Evolutionary conservation across 2,113 vertebrate genomes (phyloP), one percentile per base, ranked within the genome.

Genomic region (Lynx canadensis): DNA sequence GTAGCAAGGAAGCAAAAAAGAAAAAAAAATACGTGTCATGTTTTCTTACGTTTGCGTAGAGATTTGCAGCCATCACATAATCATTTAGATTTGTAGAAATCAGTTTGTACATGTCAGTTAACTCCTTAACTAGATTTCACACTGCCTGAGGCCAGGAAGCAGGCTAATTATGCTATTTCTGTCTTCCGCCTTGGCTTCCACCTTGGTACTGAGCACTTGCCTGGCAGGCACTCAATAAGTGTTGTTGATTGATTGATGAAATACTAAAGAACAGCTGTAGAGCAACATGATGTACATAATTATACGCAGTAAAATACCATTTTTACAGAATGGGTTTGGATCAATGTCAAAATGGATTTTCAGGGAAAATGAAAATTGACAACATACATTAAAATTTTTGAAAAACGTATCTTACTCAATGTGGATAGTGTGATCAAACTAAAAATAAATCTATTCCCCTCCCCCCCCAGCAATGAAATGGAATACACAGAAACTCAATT

Each of bases 261-360:
- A 80, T 73, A 31, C 55, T 38, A 48, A 38, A 29, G 79, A 92
- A 90, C 74, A 78, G 69, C 90, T 81, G 65, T 16, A 31, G 74
- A 81, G 50, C 38, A 68, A 74, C 83, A 85, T 23, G 36, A 94
- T 89, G 66, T 50, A 48, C 14, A 78, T 63, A 90, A 88, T 85
- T 52, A 88, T 68, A 78, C 38, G 94, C 50, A 71, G 92, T 76
- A 80, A 98, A 93, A 88, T 7, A 63, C 29, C 29, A 63, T 90
- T 96, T 93, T 95, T 90, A 94, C 84, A 88, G 90, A 91, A 84
- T 57, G 41, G 10, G 7, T 82, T 96, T 97, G 80, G 71, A 89
- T 97, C 80, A 8, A 81, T 95, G 92, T 92, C 84, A 97, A 97
- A 91, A 96, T 81, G 57, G 83, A 95, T 89, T 97, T 96, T 97